Base-by-base conservation (phyloP, 2,113 vertebrate species). In the Boleophthalmus pectinirostris region DNA sequence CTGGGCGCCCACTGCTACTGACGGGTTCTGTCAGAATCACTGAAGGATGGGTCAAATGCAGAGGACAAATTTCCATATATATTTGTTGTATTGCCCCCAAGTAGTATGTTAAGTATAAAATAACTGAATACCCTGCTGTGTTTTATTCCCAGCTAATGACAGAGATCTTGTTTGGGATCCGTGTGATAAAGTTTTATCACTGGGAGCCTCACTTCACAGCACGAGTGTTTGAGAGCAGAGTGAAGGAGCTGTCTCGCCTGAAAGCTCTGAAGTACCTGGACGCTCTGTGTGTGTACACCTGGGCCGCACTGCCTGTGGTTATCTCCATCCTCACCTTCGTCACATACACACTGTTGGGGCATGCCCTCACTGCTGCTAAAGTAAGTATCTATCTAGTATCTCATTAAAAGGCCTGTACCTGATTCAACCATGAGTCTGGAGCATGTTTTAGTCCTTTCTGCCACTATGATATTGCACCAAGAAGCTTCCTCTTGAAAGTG, bases 361-460 rank as follows among this genome's bases (percentile, higher is more conserved):
- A 98, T 78, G 93, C 94, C 82, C 96, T 99, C 69, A 98, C 96
- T 20, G 98, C 98, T 25, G 93, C 96, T 33, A 99, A 97, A 96
- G 98, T 99, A 18, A n/a, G 33, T 57, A 7, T 13, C n/a, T 57
- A 38, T n/a, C n/a, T n/a, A n/a, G n/a, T n/a, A n/a, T n/a, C n/a
- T n/a, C n/a, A n/a, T n/a, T n/a, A n/a, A n/a, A n/a, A n/a, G n/a
- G n/a, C n/a, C n/a, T n/a, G n/a, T n/a, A n/a, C n/a, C n/a, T n/a
- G n/a, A n/a, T n/a, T n/a, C n/a, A n/a, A n/a, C n/a, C n/a, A n/a
- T n/a, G n/a, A n/a, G n/a, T n/a, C n/a, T n/a, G n/a, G n/a, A n/a
- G n/a, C n/a, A n/a, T n/a, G n/a, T n/a, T n/a, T n/a, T n/a, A n/a
- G n/a, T n/a, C n/a, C n/a, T n/a, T n/a, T n/a, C n/a, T n/a, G n/a